phyloP scores from a whole-genome alignment of 2,888 invertebrate genomes.

The Drosophila glabriapex region DNA sequence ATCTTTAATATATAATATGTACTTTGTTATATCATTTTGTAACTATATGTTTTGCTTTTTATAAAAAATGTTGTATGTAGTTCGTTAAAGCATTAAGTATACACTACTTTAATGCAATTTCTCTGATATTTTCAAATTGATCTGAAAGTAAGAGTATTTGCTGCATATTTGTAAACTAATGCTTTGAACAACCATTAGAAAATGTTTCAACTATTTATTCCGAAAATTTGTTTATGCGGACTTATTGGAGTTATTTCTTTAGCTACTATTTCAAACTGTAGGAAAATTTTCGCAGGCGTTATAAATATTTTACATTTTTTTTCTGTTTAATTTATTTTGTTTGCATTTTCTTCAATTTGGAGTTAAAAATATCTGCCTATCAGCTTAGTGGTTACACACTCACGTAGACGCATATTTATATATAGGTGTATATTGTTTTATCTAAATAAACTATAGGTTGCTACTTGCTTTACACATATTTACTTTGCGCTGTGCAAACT shows the following conservation, averaged over 20 bases:
- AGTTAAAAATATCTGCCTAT: conserved; percentile 64
- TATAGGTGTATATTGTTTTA: conserved; percentile 38
- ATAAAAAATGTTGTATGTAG: conserved; percentile 57
- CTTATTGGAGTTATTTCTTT: conserved; percentile 32
- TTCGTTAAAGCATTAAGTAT: conserved; percentile 52
- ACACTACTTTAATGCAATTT: conserved; percentile 41
- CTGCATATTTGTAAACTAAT: conserved; percentile 50
- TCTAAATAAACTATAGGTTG: conserved; percentile 44
- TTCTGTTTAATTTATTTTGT: conserved; percentile 12
- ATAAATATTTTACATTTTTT: conserved; percentile 37
- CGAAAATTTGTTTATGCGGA: conserved; percentile 23
- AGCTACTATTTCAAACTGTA: conserved; percentile 60
- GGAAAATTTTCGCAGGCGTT: conserved; percentile 73
- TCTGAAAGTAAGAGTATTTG: conserved; percentile 49
- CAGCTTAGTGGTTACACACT: conserved; percentile 61
- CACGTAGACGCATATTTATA: conserved; percentile 51
- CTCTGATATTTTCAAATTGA: conserved; percentile 34
- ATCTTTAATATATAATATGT: conserved; percentile 77
- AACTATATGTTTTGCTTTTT: conserved; percentile 45
- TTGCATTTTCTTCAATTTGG: conserved; percentile 17
- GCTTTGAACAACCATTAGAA: conserved; percentile 67
- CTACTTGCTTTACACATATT: conserved; percentile 78
- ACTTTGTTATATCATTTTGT: conserved; percentile 63
- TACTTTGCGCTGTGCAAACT: conserved; percentile 67
- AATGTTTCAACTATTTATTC: conserved; percentile 53